These are phyloP conservation scores for Elysia crispata DNA, from an alignment of 2,888 invertebrate species.

Conservation along the genomic window DNA sequence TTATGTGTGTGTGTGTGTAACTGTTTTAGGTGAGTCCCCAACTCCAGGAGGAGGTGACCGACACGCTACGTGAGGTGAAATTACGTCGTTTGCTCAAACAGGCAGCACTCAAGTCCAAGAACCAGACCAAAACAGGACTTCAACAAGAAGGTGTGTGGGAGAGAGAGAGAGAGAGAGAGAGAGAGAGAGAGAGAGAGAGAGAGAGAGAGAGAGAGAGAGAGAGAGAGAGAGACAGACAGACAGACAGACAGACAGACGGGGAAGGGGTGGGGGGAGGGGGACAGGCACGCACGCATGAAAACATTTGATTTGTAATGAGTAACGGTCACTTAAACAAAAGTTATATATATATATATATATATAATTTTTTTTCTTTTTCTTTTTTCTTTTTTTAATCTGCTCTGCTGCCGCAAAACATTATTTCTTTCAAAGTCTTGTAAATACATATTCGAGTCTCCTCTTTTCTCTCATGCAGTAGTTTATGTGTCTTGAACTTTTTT, in stretches of 20 bases:
- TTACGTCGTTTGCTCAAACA: constrained; percentile 39
- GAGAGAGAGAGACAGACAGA: neutral
- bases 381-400: too few species aligned
- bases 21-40: constrained; percentile 24
- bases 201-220: neutral
- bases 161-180: neutral
- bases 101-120: constrained; percentile 9
- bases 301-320: too few species aligned
- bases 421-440: too few species aligned
- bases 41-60: constrained; percentile 32
- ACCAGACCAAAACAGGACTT: constrained; percentile 45
- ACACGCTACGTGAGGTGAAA: constrained; percentile 44
- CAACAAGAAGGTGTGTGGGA: constrained; percentile 48
- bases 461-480: too few species aligned
- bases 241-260: neutral
- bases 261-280: neutral
- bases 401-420: too few species aligned
- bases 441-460: too few species aligned
- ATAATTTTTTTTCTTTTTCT: too few species aligned
- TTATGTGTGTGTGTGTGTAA: neutral
- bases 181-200: neutral
- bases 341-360: too few species aligned
- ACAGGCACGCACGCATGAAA: too few species aligned
- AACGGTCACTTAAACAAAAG: too few species aligned
- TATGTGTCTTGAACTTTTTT: too few species aligned